Evolutionary conservation across 1,140 invertebrate species (phyloP), one percentile per base, ranked within the genome.

Genomic region (Hypothenemus hampei): DNA sequence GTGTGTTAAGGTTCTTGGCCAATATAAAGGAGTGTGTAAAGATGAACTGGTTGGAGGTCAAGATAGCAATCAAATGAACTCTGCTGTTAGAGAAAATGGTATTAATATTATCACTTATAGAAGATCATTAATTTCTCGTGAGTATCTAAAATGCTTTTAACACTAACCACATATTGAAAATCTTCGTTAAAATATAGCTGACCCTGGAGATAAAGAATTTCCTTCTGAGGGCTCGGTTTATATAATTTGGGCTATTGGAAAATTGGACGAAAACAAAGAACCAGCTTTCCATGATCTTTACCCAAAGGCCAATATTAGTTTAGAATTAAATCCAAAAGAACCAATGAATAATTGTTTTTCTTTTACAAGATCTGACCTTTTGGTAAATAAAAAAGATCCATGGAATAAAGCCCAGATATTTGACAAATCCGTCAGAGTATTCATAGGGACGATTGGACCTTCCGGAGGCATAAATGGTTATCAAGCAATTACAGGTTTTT

Each of bases 221-320:
- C 75, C 78, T 3, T 77, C 79, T 3, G 81, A 89, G 52, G 75
- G 77, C 18, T 69, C 77, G 2, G 78, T 82, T 19, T 87, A 81
- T 62, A 75, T 91, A 11, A 77, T 94, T 4, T 96, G 91, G 91
- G 89, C 91, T 0, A 72, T 94, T 15, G 93, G 93, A 8, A 78
- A 79, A 54, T 70, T 93, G 40, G 88, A 92, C 67, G 74, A 80
- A 11, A 84, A 83, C 46, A 83, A 83, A 33, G 86, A 91, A 65
- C 92, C 91, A 0, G 81, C 82, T 45, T 93, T 89, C 68, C 92
- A 96, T 68, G 83, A 88, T 44, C 65, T 85, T 43, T 92, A 89
- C 73, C 87, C 86, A 10, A 85, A 85, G 65, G 73, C 76, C 15
- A 77, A 85, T 67, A 70, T 86, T 0, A 73, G 77, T 53, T 69